A percentile compares a stretch with the other conserved stretches of the same genome.
phyloP scores from a whole-genome alignment of 2,113 vertebrate species.

The Corynorhinus townsendii region DNA sequence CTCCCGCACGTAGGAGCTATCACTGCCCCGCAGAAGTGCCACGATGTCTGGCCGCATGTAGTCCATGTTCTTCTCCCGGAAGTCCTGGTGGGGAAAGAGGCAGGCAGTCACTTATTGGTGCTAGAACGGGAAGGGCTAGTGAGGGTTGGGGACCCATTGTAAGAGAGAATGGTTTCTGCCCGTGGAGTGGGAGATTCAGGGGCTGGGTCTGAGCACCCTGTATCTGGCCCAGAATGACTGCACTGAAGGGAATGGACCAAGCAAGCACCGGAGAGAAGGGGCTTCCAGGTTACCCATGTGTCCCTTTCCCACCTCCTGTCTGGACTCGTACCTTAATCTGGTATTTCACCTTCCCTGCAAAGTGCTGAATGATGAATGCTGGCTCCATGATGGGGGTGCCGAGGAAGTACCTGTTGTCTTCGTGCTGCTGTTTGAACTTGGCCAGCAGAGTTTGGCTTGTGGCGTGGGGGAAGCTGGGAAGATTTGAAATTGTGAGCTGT shows the following conservation, averaged over 20 bases:
- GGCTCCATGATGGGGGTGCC: conserved; percentile 95
- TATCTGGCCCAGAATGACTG: rapidly evolving
- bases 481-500: rapidly evolving
- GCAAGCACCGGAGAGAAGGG: neutral
- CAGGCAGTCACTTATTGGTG: neutral
- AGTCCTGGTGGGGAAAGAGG: conserved; percentile 83
- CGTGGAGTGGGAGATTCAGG: rapidly evolving
- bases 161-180: neutral
- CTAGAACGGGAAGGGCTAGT: neutral
- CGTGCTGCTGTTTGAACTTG: conserved; percentile 98
- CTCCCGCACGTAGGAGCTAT: conserved; percentile 92
- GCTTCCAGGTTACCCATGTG: neutral
- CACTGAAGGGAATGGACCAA: neutral
- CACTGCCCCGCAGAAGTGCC: conserved; percentile 93
- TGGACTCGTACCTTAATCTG: conserved; percentile 89
- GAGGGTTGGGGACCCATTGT: neutral
- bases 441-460: conserved; percentile 95
- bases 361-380: conserved; percentile 96
- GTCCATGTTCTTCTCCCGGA: conserved; percentile 98
- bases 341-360: conserved; percentile 97
- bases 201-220: neutral
- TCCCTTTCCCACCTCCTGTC: neutral
- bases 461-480: conserved; percentile 92
- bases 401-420: conserved; percentile 94
- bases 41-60: conserved; percentile 98